Percentiles rank a stretch among this genome's conserved stretches.
Conservation (phyloP, 2,797 vertebrate species). For the Discoglossus pictus region DNA sequence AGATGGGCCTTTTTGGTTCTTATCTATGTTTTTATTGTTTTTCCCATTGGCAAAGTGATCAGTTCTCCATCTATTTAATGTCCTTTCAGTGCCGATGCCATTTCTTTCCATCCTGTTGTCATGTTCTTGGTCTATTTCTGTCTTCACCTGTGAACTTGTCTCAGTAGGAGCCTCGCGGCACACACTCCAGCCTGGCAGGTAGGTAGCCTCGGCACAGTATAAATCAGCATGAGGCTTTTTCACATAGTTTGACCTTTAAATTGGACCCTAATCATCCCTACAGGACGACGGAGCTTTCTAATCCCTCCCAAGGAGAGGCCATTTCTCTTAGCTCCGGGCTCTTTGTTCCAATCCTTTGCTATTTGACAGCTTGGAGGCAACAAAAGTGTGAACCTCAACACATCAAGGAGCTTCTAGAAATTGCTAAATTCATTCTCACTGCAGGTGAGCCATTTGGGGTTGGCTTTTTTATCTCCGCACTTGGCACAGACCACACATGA, state of each 20-base stretch:
- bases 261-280: conserved; percentile 64
- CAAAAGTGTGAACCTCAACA: conserved; percentile 69
- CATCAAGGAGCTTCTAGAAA: conserved; percentile 53
- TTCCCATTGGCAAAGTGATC: conserved; percentile 3
- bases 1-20: too few relatives aligned
- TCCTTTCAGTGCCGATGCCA: conserved; percentile 4
- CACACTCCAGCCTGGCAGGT: conserved; percentile 63
- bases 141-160: conserved; percentile 57
- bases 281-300: conserved; percentile 55
- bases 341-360: conserved; percentile 48
- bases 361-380: conserved; percentile 48
- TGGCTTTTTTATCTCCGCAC: conserved; percentile 10
- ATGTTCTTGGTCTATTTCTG: conserved; percentile 47
- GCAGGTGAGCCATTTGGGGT: conserved; percentile 61
- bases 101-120: neutral
- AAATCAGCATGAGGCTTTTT: conserved; percentile 66
- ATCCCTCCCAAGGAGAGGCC: conserved; percentile 63
- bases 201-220: conserved; percentile 65
- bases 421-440: conserved; percentile 59
- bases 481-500: conserved; percentile 53
- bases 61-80: neutral
- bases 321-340: conserved; percentile 59
- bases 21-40: too few relatives aligned
- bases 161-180: conserved; percentile 51
- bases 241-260: conserved; percentile 69